Conservation (phyloP, 53 echinoderm and acorn worm species). For the Holothuria scabra region DNA sequence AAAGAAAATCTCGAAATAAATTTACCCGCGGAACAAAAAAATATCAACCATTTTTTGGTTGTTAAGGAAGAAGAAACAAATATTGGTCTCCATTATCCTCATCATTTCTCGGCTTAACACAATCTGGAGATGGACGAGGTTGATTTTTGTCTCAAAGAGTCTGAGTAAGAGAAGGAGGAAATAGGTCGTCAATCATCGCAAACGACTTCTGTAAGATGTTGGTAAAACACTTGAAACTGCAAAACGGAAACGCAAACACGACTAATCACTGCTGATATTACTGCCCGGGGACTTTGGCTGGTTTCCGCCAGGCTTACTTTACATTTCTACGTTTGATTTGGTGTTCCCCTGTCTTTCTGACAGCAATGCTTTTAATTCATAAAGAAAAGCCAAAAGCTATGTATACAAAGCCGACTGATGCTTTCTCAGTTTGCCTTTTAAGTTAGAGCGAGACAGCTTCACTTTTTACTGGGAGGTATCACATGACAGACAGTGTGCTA, state of each 20-base stretch:
- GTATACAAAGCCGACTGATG: constrained; percentile 41
- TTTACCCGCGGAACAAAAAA: constrained; percentile 5
- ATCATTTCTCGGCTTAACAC: constrained; percentile 54
- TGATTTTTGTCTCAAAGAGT: constrained; percentile 39
- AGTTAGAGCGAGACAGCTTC: constrained; percentile 40
- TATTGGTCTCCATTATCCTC: constrained; percentile 73
- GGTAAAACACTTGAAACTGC: constrained; percentile 37
- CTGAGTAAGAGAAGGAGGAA: constrained; percentile 31
- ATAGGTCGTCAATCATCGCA: constrained; percentile 28
- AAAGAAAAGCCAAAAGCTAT: constrained; percentile 51
- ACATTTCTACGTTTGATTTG: constrained; percentile 37
- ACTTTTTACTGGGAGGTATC: constrained; percentile 43
- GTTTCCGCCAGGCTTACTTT: constrained; percentile 45
- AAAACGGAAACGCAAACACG: constrained; percentile 43
- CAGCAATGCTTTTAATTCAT: constrained; percentile 53
- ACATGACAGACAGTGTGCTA: constrained; percentile 40
- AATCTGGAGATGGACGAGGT: constrained; percentile 18
- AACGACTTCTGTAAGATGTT: constrained; percentile 39
- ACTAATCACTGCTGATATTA: constrained; percentile 47
- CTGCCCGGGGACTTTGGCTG: constrained; percentile 26
- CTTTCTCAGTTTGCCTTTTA: constrained; percentile 42
- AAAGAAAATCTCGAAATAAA: constrained; percentile 25
- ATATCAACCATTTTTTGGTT: constrained; percentile 47
- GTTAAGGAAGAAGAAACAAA: constrained; percentile 78
- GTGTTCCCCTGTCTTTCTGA: constrained; percentile 25